phyloP scores from a whole-genome alignment of 1,140 invertebrate species.

The Platyscapa corneri region DNA sequence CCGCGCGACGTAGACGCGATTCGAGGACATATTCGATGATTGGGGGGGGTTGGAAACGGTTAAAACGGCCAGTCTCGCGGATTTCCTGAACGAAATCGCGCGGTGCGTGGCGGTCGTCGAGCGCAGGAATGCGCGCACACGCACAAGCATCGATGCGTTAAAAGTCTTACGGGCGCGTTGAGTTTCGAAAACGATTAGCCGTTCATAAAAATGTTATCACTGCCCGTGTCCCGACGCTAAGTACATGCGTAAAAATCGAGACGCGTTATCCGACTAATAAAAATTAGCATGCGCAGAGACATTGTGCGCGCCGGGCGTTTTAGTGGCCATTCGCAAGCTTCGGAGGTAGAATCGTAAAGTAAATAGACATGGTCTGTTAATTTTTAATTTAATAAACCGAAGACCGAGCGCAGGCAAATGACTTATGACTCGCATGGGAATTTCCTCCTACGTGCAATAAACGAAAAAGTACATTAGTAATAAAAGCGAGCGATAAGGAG shows the following conservation, averaged over 20 bases:
- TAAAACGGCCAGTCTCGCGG: no score
- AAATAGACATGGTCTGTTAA: neutral
- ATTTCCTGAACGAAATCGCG: no score
- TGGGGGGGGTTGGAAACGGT: no score
- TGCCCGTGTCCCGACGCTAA: neutral
- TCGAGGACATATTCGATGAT: no score
- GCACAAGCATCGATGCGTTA: neutral
- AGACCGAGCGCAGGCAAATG: no score
- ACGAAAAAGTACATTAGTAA: neutral
- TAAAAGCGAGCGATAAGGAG: neutral
- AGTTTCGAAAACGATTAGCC: neutral
- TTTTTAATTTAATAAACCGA: neutral
- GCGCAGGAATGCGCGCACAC: no score
- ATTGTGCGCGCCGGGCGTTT: neutral
- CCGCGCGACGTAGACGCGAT: no score
- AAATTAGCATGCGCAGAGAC: no score
- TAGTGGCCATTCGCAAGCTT: neutral
- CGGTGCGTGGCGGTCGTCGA: no score
- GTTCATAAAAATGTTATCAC: conserved; percentile 3
- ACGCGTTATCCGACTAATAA: neutral
- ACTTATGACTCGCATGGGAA: neutral
- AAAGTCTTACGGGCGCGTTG: neutral
- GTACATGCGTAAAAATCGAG: neutral
- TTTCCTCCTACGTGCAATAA: neutral
- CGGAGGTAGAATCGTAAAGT: neutral